A percentile compares a stretch with the other conserved stretches of the same genome.
These are phyloP conservation scores for Rhinogobio ventralis DNA, from an alignment of 2,797 vertebrate genomes.

Conservation along the genomic window DNA sequence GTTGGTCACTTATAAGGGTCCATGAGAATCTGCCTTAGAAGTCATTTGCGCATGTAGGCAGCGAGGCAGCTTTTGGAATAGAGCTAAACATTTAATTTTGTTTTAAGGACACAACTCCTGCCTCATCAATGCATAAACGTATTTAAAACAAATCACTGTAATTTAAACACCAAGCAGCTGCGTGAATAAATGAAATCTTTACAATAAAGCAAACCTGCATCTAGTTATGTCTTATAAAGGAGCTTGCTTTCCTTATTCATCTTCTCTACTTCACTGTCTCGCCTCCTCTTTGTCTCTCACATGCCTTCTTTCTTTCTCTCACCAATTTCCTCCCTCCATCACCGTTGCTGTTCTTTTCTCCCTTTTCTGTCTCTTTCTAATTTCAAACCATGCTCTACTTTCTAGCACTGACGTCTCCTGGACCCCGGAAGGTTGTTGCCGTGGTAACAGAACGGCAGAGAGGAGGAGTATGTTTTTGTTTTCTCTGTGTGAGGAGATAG, in stretches of 20 bases:
- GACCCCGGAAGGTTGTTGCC: slow-evolving; percentile 68
- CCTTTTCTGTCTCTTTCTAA: slow-evolving; percentile 60
- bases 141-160: background rate
- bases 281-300: background rate
- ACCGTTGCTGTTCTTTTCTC: background rate
- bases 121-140: background rate
- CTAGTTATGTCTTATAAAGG: background rate
- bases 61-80: background rate
- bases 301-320: background rate
- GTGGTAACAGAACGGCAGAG: slow-evolving; percentile 61
- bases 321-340: slow-evolving; percentile 15
- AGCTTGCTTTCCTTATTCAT: slow-evolving; percentile 10
- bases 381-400: slow-evolving; percentile 70
- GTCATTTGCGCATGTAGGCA: background rate
- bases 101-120: background rate
- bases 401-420: slow-evolving; percentile 64
- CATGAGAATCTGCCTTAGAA: background rate
- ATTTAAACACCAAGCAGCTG: background rate
- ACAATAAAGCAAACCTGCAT: background rate
- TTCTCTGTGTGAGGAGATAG: slow-evolving; percentile 56
- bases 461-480: slow-evolving; percentile 64
- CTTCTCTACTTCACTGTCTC: background rate
- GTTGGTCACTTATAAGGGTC: background rate
- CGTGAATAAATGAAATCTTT: background rate
- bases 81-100: background rate